Percentiles rank a stretch among this genome's conserved stretches.
phyloP scores from a whole-genome alignment of 2,797 vertebrate genomes.

The Pangasius djambal region DNA sequence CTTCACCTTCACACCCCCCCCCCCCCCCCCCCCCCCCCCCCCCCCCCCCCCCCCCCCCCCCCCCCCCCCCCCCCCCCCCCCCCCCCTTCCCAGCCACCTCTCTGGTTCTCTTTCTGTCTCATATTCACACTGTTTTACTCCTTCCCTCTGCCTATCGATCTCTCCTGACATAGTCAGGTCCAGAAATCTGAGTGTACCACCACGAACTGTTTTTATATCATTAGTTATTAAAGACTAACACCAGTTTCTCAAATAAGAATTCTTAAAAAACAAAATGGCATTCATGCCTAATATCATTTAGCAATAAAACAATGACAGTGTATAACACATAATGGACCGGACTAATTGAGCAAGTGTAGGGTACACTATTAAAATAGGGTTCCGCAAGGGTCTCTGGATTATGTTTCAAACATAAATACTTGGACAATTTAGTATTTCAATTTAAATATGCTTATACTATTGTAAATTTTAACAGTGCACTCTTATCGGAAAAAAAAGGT shows the following conservation, averaged over 20 bases:
- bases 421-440: neutral
- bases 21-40: too few species aligned
- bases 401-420: too few species aligned
- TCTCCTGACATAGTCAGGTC: neutral
- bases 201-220: neutral
- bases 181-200: neutral
- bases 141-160: neutral
- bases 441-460: too few species aligned
- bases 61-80: too few species aligned
- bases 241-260: neutral
- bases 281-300: neutral
- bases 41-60: too few species aligned
- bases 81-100: neutral
- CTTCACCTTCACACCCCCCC: slow-evolving; percentile 21
- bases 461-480: neutral
- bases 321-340: neutral
- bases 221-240: neutral
- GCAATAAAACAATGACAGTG: neutral
- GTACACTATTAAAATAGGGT: neutral
- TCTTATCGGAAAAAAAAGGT: neutral
- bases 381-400: neutral
- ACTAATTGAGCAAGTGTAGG: neutral
- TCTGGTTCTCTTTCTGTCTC: slow-evolving; percentile 39
- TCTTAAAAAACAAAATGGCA: neutral
- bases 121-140: slow-evolving; percentile 32